phyloP scores from a whole-genome alignment of 2,888 invertebrate species.

The Myopa tessellatipennis region DNA sequence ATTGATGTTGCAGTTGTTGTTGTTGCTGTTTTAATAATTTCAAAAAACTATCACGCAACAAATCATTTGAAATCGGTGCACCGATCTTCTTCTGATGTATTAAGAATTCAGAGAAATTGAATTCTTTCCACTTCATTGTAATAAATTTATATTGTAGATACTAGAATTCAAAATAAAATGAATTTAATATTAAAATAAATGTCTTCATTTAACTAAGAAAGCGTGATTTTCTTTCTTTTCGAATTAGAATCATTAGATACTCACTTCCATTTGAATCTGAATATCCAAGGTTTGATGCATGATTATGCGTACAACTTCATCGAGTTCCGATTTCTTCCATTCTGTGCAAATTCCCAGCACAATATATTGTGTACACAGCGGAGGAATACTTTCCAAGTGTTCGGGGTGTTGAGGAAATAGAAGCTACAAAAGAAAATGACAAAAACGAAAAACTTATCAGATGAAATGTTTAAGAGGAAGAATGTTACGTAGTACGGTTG shows the following conservation, averaged over 20 bases:
- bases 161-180: slow-evolving; percentile 43
- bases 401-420: slow-evolving; percentile 62
- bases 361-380: slow-evolving; percentile 61
- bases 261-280: slow-evolving; percentile 56
- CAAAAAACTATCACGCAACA: slow-evolving; percentile 62
- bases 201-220: background rate
- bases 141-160: slow-evolving; percentile 62
- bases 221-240: background rate
- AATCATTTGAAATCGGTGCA: slow-evolving; percentile 58
- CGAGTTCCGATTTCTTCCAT: slow-evolving; percentile 60
- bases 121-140: slow-evolving; percentile 64
- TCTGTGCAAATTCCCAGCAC: slow-evolving; percentile 63
- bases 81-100: slow-evolving; percentile 65
- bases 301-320: slow-evolving; percentile 57
- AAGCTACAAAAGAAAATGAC: slow-evolving; percentile 51
- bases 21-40: slow-evolving; percentile 57
- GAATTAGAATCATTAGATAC: slow-evolving; percentile 33
- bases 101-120: slow-evolving; percentile 61
- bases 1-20: slow-evolving; percentile 42
- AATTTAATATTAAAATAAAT: background rate
- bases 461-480: no score
- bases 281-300: slow-evolving; percentile 58
- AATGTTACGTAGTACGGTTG: no score
- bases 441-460: background rate
- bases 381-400: slow-evolving; percentile 57